Conservation (phyloP, 1,140 invertebrate species). For the Macrostomum lignano region DNA sequence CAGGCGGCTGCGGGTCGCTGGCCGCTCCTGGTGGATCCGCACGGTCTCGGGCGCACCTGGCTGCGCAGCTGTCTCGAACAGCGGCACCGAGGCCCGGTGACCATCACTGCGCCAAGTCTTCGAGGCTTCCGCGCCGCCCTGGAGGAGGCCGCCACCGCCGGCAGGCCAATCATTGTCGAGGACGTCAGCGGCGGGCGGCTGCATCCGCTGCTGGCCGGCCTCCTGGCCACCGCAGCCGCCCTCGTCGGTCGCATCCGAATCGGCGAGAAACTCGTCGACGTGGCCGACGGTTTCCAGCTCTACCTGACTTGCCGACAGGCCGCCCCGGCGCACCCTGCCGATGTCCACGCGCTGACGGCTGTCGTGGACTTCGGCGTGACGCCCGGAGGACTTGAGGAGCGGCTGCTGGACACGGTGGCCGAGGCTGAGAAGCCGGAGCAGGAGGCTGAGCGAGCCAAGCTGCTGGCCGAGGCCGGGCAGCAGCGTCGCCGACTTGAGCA, state of each 20-base stretch:
- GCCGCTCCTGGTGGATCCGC: constrained; percentile 59
- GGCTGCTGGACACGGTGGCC: constrained; percentile 57
- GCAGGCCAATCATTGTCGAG: constrained; percentile 63
- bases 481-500: constrained; percentile 80
- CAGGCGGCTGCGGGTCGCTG: constrained; percentile 43
- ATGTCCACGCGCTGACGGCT: constrained; percentile 64
- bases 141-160: constrained; percentile 63
- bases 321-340: constrained; percentile 71
- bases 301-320: constrained; percentile 79
- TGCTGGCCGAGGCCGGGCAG: constrained; percentile 67
- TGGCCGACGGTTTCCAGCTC: constrained; percentile 71
- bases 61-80: too few relatives aligned
- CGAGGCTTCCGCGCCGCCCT: constrained; percentile 66
- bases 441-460: constrained; percentile 56
- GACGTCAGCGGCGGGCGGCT: constrained; percentile 64
- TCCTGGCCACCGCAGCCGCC: too few relatives aligned
- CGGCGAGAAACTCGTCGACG: constrained; percentile 75
- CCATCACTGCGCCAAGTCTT: too few relatives aligned
- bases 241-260: too few relatives aligned
- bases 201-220: constrained; percentile 79
- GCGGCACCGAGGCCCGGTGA: too few relatives aligned
- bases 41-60: constrained; percentile 40
- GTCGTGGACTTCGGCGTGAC: constrained; percentile 84
- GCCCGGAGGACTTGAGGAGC: constrained; percentile 66
- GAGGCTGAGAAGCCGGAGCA: constrained; percentile 67